Percentiles rank a stretch among this genome's conserved stretches.
Evolutionary conservation across 2,113 vertebrate species (phyloP).

Genomic region (Hippopotamus amphibius): DNA sequence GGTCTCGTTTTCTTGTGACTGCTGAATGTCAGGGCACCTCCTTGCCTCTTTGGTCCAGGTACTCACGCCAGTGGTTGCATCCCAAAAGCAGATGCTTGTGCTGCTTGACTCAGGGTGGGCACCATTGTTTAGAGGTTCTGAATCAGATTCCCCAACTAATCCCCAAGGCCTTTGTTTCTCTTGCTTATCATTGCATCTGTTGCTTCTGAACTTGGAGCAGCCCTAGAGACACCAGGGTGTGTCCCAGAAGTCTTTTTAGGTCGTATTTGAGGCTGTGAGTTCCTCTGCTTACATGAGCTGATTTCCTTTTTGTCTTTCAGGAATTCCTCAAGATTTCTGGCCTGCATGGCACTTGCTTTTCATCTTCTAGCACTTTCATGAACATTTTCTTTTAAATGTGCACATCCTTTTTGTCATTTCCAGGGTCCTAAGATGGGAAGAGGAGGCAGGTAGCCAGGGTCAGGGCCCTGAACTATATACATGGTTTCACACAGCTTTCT

Average conservation of each 20-base stretch:
- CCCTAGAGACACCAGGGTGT: accelerated
- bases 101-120: background rate
- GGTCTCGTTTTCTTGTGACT: background rate
- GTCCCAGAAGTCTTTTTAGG: background rate
- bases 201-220: background rate
- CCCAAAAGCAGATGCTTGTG: too few species aligned
- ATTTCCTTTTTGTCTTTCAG: background rate
- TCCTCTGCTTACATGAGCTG: background rate
- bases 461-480: background rate
- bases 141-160: accelerated
- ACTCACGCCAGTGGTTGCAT: accelerated
- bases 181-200: background rate
- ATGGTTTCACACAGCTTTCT: background rate
- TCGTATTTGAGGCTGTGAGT: background rate
- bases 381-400: background rate
- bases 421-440: background rate
- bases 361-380: background rate
- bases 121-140: background rate
- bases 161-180: background rate
- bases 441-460: background rate
- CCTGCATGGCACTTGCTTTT: accelerated
- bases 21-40: accelerated
- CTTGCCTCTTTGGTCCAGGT: background rate
- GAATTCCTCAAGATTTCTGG: background rate
- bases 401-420: background rate